Base-by-base conservation (phyloP, 2,888 invertebrate species). In the Lasioglossum morio region DNA sequence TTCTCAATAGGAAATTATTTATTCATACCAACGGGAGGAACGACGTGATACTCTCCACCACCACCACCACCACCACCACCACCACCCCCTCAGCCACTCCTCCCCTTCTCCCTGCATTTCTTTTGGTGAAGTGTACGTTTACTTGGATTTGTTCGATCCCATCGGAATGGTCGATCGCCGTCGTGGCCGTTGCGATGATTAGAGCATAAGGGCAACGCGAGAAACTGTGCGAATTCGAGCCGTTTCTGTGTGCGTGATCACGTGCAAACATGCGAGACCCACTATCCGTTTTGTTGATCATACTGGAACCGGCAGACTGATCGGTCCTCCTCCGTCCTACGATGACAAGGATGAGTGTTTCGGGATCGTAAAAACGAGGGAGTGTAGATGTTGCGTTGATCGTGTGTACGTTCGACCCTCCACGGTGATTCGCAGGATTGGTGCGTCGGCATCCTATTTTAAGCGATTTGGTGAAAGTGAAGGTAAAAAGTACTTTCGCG, bases 211-310 rank as follows among this genome's bases (percentile, higher is more conserved):
- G 19, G 16, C 34, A 16, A 79, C 57, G 12, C 37, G 30, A 34
- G 27, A 82, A 69, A 69, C 75, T 19, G 76, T 77, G 85, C 72
- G 27, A 66, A 53, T 7, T 48, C 14, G 48, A 46, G 48, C 57
- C 37, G 69, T 69, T 46, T 19, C 34, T 40, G 77, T 70, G 73
- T 30, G 34, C 79, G 53, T 57, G 83, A 78, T 53, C 60, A 72
- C n/a, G 78, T 82, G 76, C 82, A 78, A 43, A 34, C 66, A 89
- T 89, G 89, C 79, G 82, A 81, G 82, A 84, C 69, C 80, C 69
- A 63, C 75, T 83, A 53, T 66, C 81, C 66, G 48, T 46, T 57
- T 75, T 63, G 66, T 40, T 57, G 73, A 82, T 72, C 72, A 57
- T 46, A 63, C 46, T 43, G 1, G 48, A 81, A 73, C 74, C 72